Base-by-base conservation (phyloP, 2,888 invertebrate genomes). In the Nomada lathburiana region DNA sequence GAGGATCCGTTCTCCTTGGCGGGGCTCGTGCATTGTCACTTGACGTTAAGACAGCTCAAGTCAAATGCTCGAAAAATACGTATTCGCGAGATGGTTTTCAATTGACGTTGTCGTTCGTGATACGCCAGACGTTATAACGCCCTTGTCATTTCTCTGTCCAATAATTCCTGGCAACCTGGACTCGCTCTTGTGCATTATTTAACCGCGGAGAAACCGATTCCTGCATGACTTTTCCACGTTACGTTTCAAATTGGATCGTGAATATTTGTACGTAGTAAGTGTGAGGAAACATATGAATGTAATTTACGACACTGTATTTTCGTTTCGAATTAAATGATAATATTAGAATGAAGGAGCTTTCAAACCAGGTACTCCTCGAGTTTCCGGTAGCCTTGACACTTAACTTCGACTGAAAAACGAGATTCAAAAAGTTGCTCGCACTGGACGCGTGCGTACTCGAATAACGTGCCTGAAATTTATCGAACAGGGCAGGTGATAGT, bases 71-170 rank as follows among this genome's bases (percentile, higher is more conserved):
- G 55, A 63, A 67, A 71, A 62, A 63, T 63, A 67, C 71, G 76
- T 57, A 55, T 20, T 42, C 47, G 2, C 10, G 62, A 18, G 50
- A n/a, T 60, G 42, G 47, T 47, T 70, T 67, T 70, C 79, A 62
- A 67, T 71, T 78, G 69, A 65, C 50, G n/a, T 59, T 64, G 69
- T 76, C 76, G 55, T 47, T 11, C 57, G 7, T 23, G 57, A 29
- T 44, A 64, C 68, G 63, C 10, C 67, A 80, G 44, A 67, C 44
- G 57, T 63, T 72, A 59, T 53, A 60, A 13, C 64, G 18, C 16
- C 13, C 64, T 42, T 47, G 73, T 73, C 80, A 63, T 52, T 80
- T 26, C 42, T 44, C 52, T 60, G 69, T 80, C 79, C 59, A 77
- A 80, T 77, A 70, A 80, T 80, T 65, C 20, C n/a, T 18, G 59